phyloP scores from a whole-genome alignment of 1,140 invertebrate species.

The Sycophaga agraensis region DNA sequence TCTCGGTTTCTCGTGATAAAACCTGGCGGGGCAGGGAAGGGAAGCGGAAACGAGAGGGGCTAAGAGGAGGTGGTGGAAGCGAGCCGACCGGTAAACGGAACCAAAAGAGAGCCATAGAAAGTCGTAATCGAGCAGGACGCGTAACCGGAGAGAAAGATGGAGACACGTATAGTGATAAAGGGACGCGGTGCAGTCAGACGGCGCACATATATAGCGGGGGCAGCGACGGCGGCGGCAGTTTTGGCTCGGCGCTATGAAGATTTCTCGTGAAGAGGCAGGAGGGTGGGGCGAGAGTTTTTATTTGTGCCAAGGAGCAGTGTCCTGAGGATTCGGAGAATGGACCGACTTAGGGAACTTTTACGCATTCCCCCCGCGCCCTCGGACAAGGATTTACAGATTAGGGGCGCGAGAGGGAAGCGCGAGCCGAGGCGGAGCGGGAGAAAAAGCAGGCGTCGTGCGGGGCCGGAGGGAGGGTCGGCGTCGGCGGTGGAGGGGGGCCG shows the following conservation, averaged over 20 bases:
- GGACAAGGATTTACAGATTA: slow-evolving; percentile 54
- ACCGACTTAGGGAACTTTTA: slow-evolving; percentile 51
- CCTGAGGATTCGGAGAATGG: slow-evolving; percentile 27
- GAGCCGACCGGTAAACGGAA: too few species aligned
- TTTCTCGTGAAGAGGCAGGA: not conserved
- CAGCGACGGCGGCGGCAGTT: too few species aligned
- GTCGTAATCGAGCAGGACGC: too few species aligned
- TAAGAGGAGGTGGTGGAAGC: too few species aligned
- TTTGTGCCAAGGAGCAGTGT: slow-evolving; percentile 23
- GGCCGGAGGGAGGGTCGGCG: not conserved
- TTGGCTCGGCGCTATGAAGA: too few species aligned
- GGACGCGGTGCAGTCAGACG: not conserved
- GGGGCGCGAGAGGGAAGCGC: slow-evolving; percentile 36
- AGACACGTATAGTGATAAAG: not conserved
- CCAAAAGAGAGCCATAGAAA: slow-evolving; percentile 7
- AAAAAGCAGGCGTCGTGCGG: not conserved
- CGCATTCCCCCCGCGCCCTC: slow-evolving; percentile 26
- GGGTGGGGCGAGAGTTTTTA: slow-evolving; percentile 13
- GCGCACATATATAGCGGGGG: not conserved
- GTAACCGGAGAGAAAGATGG: not conserved
- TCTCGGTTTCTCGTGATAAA: too few species aligned
- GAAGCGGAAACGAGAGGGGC: too few species aligned
- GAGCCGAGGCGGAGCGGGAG: slow-evolving; percentile 3
- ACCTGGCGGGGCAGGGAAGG: too few species aligned
- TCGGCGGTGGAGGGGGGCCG: not conserved